Evolutionary conservation across 2,888 invertebrate species (phyloP).

Genomic region (Leptodirus hochenwartii): DNA sequence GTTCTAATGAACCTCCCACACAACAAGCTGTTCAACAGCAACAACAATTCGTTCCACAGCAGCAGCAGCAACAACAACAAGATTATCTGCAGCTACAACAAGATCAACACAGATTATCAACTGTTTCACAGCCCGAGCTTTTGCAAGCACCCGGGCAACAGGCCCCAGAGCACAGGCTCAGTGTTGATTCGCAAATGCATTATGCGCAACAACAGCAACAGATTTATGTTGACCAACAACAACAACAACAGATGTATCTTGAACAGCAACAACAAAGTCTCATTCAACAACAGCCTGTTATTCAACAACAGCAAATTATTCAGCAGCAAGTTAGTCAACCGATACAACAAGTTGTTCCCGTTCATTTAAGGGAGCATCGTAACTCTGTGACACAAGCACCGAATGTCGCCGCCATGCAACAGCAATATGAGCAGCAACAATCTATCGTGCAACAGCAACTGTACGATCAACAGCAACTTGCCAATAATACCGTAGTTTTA

Average conservation of each 20-base stretch:
- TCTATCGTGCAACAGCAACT: constrained; percentile 11
- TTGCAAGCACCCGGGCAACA: constrained; percentile 15
- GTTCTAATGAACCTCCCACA: constrained; percentile 28
- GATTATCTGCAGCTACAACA: constrained; percentile 17
- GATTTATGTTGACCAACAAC: constrained; percentile 9
- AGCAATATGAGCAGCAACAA: constrained; percentile 14
- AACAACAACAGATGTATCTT: constrained; percentile 14
- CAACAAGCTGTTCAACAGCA: constrained; percentile 13
- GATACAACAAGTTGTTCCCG: constrained; percentile 9
- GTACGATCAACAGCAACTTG: constrained; percentile 13
- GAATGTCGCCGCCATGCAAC: constrained; percentile 14
- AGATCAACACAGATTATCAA: constrained; percentile 21
- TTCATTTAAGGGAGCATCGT: constrained; percentile 13
- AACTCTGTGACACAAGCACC: constrained; percentile 15
- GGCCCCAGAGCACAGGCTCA: constrained; percentile 18
- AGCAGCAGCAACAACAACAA: constrained; percentile 9
- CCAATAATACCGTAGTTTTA: too few species aligned
- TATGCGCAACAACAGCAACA: constrained; percentile 13
- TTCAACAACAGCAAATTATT: constrained; percentile 10
- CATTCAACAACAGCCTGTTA: constrained; percentile 22
- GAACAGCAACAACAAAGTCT: constrained; percentile 18
- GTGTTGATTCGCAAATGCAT: constrained; percentile 23
- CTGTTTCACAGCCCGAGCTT: constrained; percentile 24
- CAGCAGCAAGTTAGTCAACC: constrained; percentile 7
- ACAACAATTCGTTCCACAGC: constrained; percentile 10